Base-by-base conservation (phyloP, 2,113 vertebrate species). In the Periophthalmus modestus region DNA sequence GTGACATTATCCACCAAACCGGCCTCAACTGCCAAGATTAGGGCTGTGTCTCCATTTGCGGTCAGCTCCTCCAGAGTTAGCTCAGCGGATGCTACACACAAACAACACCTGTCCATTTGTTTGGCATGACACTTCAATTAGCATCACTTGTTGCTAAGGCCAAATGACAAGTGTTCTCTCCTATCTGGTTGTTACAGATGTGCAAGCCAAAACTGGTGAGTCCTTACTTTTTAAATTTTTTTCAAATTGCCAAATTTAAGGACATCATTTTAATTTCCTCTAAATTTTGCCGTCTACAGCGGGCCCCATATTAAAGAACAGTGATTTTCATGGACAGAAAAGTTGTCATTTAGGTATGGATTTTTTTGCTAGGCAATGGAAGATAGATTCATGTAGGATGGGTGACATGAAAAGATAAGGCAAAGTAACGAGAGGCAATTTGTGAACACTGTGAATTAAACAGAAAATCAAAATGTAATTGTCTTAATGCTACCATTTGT, bases 11-110 rank as follows among this genome's bases (percentile, higher is more conserved):
- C 92, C 79, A 89, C 81, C 52, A 87, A 87, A 15, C 89, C 90
- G 14, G 92, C 88, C 86, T 93, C 93, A n/a, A 89, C 85, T 73
- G 95, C 94, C 86, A 96, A 88, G 69, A 91, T 96, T 84, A 97
- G 86, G 0, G 93, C 80, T 0, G 94, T 96, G 87, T 97, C 95
- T 80, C 95, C 94, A 2, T 93, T 92, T 2, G 61, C 71, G 0
- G 95, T 96, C 91, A 90, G 93, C 85, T 95, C 95, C 79, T 96
- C 94, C 92, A 95, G 92, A 6, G 81, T 91, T 68, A 92, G 62
- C 72, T 95, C 92, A n/a, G 89, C 89, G 71, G 93, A 79, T 1
- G 15, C 62, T 65, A 43, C 39, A 43, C 34, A 65, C 18, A 65
- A 10, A 34, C 48, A 47, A 47, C 15, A 47, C 46, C 14, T 28